These are phyloP conservation scores for Chlorodrepanis virens DNA, from an alignment of 2,113 vertebrate species.

Conservation along the genomic window DNA sequence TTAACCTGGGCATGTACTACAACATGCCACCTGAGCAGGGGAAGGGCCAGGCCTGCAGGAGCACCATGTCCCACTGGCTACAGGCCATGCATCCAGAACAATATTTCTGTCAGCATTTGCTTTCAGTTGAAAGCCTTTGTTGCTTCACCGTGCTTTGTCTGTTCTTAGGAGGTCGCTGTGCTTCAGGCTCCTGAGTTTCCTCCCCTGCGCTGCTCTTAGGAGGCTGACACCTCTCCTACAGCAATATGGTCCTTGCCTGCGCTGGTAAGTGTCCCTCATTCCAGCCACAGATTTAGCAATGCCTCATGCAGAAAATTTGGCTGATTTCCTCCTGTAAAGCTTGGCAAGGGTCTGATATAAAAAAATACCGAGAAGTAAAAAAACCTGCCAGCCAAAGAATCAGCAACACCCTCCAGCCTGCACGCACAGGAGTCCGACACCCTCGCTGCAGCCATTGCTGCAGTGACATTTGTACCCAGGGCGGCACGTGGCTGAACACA, in stretches of 20 bases:
- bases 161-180: neutral
- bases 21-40: accelerated
- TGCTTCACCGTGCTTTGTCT: neutral
- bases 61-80: neutral
- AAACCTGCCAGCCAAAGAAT: neutral
- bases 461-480: neutral
- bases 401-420: neutral
- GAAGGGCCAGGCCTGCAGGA: neutral
- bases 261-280: neutral
- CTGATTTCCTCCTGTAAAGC: neutral
- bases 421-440: neutral
- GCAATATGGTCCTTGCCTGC: neutral
- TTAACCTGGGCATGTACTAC: neutral
- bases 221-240: neutral
- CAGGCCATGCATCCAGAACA: neutral
- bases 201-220: neutral
- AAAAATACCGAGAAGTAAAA: neutral
- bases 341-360: neutral
- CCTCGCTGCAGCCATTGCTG: neutral
- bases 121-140: neutral
- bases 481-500: neutral
- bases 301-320: neutral
- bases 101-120: neutral
- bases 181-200: neutral
- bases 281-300: neutral